Evolutionary conservation across 2,797 vertebrate species (phyloP).

Genomic region (Neopelma chrysocephalum): DNA sequence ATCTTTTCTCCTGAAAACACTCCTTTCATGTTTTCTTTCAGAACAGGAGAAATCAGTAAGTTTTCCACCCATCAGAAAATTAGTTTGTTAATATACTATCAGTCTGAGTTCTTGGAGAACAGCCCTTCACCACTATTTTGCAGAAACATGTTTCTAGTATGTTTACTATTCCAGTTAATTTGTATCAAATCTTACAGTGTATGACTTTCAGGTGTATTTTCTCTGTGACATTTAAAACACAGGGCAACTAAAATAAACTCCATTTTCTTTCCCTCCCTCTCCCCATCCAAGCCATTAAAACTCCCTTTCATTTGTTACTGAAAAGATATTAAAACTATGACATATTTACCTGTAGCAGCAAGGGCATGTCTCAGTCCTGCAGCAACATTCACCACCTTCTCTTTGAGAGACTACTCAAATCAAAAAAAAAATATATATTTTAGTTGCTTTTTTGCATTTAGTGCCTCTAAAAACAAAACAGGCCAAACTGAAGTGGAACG

Average conservation of each 20-base stretch:
- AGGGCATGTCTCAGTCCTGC: slow-evolving; percentile 92
- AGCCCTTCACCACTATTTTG: background rate
- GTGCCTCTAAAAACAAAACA: background rate
- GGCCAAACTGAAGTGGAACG: background rate
- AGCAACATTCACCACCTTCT: slow-evolving; percentile 81
- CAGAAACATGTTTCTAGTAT: background rate
- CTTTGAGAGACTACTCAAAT: slow-evolving; percentile 78
- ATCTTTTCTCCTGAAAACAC: background rate
- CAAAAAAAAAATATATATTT: background rate
- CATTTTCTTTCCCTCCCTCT: background rate
- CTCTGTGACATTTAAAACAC: background rate
- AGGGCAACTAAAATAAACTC: background rate
- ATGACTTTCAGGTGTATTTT: background rate
- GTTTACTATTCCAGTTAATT: background rate
- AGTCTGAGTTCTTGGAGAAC: background rate
- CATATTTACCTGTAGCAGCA: slow-evolving; percentile 83
- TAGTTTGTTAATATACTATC: background rate
- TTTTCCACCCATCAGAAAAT: background rate
- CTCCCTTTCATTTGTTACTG: background rate
- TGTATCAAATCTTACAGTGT: background rate
- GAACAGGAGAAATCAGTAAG: background rate
- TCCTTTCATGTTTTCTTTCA: background rate
- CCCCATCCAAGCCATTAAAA: background rate
- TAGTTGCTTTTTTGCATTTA: background rate
- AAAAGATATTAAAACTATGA: background rate